These are phyloP conservation scores for Heliangelus exortis DNA, from an alignment of 2,797 vertebrate species.

Conservation along the genomic window DNA sequence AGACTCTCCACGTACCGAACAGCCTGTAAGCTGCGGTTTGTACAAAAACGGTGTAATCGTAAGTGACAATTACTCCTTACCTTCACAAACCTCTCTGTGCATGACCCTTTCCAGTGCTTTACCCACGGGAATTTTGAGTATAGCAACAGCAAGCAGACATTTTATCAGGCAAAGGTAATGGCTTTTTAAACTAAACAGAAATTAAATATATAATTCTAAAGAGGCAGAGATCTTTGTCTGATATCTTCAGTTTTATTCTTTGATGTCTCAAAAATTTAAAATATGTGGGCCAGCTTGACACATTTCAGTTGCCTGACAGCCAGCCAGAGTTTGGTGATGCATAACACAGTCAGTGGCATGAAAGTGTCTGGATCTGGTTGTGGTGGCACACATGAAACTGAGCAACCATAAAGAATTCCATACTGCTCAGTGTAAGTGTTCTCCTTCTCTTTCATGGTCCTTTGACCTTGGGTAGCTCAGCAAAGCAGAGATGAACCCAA, in stretches of 20 bases:
- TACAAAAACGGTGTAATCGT: slow-evolving; percentile 97
- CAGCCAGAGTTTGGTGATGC: not conserved
- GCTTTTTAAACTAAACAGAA: not conserved
- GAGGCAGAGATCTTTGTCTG: fast-evolving
- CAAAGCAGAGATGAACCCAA: not conserved
- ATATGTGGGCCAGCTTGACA: fast-evolving
- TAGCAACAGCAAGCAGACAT: fast-evolving
- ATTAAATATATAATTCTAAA: fast-evolving
- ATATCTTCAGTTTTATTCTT: not conserved
- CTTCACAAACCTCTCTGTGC: not conserved
- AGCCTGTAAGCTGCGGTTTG: slow-evolving; percentile 95
- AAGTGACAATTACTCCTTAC: slow-evolving; percentile 71
- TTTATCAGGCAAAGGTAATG: not conserved
- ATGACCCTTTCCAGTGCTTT: no score
- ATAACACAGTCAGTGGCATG: fast-evolving
- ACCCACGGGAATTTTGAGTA: fast-evolving
- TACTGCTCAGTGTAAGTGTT: not conserved
- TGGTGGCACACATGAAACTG: fast-evolving
- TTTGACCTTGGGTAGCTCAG: not conserved
- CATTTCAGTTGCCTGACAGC: fast-evolving
- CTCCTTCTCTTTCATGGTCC: fast-evolving
- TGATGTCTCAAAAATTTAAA: fast-evolving
- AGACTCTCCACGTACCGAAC: slow-evolving; percentile 96
- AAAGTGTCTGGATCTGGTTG: fast-evolving
- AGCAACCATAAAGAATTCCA: fast-evolving